Base-by-base conservation (phyloP, 2,888 invertebrate genomes). In the Mythimna impura region DNA sequence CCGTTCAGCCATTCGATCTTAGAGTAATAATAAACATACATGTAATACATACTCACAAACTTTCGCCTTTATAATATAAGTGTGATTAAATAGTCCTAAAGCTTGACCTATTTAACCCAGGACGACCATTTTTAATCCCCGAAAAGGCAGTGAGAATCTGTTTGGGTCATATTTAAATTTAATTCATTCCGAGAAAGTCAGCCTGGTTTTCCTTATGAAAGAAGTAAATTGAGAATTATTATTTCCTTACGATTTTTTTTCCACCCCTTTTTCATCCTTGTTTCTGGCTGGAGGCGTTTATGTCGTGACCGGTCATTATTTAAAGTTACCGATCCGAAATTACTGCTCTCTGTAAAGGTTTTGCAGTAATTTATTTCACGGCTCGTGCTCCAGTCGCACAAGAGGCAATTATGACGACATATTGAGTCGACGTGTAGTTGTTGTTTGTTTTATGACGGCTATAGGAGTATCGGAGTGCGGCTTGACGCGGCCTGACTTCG, bases 381-480 rank as follows among this genome's bases (percentile, higher is more conserved):
- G 83, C 81, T 87, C 84, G 86, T 81, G 83, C 85, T 85, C 84
- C 84, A 86, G 84, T 80, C 84, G 87, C 83, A 90, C 85, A 88
- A 93, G 91, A 89, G 92, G 91, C 92, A 94, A 95, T 94, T 93
- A 94, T 91, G 87, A 87, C 88, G 90, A 89, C 91, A 89, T 92
- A 93, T 93, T 92, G 93, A 92, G 88, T 93, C 88, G 89, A 88
- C 86, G 79, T 89, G 90, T 89, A 87, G 89, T 89, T 86, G 86
- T 90, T 90, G 88, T 91, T 91, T 91, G 91, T 91, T 91, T 89
- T 90, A 90, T 90, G 89, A 90, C 84, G 87, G 86, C 82, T 87
- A 89, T 89, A 89, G 76, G 78, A 85, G 87, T 88, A 89, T 88
- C 84, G 85, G 73, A 82, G 88, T 80, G 87, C 75, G 86, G 88